Evolutionary conservation across 2,113 vertebrate species (phyloP), one percentile per base, ranked within the genome.

Genomic region (Chunga burmeisteri): DNA sequence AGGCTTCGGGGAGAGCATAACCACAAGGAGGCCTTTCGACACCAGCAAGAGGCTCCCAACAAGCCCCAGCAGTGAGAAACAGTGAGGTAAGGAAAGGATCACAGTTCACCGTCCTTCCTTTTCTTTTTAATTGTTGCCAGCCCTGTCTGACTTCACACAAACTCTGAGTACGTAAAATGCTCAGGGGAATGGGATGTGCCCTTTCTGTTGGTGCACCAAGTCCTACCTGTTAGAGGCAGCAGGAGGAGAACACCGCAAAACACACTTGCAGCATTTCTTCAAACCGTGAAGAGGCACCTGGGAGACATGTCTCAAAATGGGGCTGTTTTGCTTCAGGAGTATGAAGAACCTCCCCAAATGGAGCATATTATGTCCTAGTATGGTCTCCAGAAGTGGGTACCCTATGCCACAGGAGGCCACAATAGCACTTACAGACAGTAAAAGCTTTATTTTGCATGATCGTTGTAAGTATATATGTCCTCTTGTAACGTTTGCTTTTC

Each of bases 31-130:
- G 62, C 29, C 63, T 40, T 42, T 34, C 2, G 2, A 0, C 9
- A 0, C 44, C 58, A 7, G n/a, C 23, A 2, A 25, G 73, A 46
- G 7, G n/a, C 29, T 77, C 15, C 44, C 21, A 8, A 3, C 23
- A 6, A 36, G 23, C 27, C 50, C 42, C 17, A 7, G 56, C 29
- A 22, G 34, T 5, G 61, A 65, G 62, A 16, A 38, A 9, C 38
- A 7, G 20, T 2, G 13, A 55, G 74, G 42, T 29, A 49, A 52
- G 62, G 34, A 16, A 18, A 30, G 42, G 25, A 26, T 52, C 15
- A 0, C 44, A 3, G 0, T 16, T 85, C 74, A 0, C 4, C 5
- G 4, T 12, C 50, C 16, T 3, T 52, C 13, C 29, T 55, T 27
- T 13, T 26, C 52, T 36, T 9, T 42, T 7, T 6, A 18, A 0